These are phyloP conservation scores for Autographa gamma DNA, from an alignment of 2,888 invertebrate species.

Conservation along the genomic window DNA sequence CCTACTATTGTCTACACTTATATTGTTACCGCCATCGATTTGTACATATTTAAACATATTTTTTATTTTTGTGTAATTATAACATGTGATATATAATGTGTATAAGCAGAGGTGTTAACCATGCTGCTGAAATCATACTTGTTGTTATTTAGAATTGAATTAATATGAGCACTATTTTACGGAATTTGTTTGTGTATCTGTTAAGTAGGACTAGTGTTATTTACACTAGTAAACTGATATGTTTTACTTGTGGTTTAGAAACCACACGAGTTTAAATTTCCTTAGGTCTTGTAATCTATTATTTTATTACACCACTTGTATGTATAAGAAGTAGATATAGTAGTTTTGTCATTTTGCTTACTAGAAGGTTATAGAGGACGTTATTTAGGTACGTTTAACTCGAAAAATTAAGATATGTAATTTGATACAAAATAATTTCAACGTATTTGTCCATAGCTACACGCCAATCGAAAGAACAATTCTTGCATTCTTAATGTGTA, in stretches of 20 bases:
- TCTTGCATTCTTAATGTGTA: too few relatives aligned
- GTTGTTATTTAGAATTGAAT: not conserved
- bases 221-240: not conserved
- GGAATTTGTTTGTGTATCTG: not conserved
- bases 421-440: too few relatives aligned
- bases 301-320: not conserved
- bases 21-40: not conserved
- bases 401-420: too few relatives aligned
- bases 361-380: too few relatives aligned
- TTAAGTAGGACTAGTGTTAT: not conserved
- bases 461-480: too few relatives aligned
- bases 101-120: not conserved
- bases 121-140: not conserved
- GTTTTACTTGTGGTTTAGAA: not conserved
- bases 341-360: not conserved
- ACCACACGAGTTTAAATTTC: conserved; percentile 1
- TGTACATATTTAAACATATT: not conserved
- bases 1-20: not conserved
- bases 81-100: conserved; percentile 1
- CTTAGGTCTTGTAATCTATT: not conserved
- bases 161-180: not conserved
- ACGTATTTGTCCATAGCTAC: too few relatives aligned
- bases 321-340: not conserved
- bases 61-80: not conserved
- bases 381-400: too few relatives aligned